Percentiles rank a stretch among this genome's conserved stretches.
Evolutionary conservation across 1,140 invertebrate genomes (phyloP).

Genomic region (Coenobita brevimanus): DNA sequence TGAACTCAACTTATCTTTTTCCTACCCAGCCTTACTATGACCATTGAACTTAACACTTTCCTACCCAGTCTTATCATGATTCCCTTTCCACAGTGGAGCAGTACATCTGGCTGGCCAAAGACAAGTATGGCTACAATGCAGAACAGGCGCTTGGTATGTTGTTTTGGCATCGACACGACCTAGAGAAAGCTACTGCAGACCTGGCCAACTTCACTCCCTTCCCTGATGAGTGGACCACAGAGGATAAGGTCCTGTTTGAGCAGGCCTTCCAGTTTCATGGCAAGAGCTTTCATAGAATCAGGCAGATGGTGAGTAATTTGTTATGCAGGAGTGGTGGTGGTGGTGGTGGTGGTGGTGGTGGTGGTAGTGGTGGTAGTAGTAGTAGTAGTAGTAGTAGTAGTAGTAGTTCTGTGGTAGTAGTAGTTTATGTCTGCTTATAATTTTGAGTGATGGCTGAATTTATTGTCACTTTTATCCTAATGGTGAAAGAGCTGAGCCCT

Average conservation of each 20-base stretch:
- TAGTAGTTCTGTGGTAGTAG: too few species aligned
- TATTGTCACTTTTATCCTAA: too few species aligned
- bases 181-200: slow-evolving; percentile 92
- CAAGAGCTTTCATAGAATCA: slow-evolving; percentile 97
- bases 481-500: too few species aligned
- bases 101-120: slow-evolving; percentile 95
- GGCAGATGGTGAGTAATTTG: slow-evolving; percentile 81
- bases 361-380: too few species aligned
- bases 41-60: too few species aligned
- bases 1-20: too few species aligned
- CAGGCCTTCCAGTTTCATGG: slow-evolving; percentile 99
- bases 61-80: not conserved
- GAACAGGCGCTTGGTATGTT: slow-evolving; percentile 98
- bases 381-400: too few species aligned
- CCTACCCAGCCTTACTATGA: too few species aligned
- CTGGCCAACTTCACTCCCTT: slow-evolving; percentile 97
- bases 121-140: slow-evolving; percentile 97
- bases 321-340: not conserved
- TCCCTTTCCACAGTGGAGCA: slow-evolving; percentile 84
- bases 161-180: slow-evolving; percentile 98
- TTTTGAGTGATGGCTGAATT: too few species aligned
- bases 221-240: slow-evolving; percentile 98
- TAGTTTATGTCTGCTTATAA: too few species aligned
- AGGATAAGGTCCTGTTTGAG: slow-evolving; percentile 98
- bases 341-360: too few species aligned